Evolutionary conservation across 2,888 invertebrate genomes (phyloP).

Genomic region (Thymelicus sylvestris): DNA sequence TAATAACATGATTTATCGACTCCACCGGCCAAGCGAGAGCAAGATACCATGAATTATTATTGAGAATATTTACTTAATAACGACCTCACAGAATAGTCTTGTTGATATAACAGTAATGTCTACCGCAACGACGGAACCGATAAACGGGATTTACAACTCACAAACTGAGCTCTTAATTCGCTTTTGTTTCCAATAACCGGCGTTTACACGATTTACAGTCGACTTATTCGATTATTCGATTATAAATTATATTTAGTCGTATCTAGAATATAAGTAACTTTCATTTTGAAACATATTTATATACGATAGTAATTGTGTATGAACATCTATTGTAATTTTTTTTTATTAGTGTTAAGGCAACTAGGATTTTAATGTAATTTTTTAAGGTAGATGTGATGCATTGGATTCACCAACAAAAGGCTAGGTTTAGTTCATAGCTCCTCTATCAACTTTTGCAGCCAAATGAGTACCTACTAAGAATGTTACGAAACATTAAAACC

Average conservation of each 20-base stretch:
- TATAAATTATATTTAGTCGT: too few species aligned
- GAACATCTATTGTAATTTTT: too few species aligned
- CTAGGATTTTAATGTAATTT: too few species aligned
- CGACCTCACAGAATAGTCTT: constrained; percentile 50
- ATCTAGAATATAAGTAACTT: too few species aligned
- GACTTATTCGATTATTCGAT: not conserved
- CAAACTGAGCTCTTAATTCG: constrained; percentile 7
- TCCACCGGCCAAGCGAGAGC: constrained; percentile 38
- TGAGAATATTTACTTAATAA: constrained; percentile 53
- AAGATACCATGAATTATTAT: constrained; percentile 54
- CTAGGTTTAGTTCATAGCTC: too few species aligned
- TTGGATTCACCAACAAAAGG: too few species aligned
- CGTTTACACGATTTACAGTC: not conserved
- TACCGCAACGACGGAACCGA: constrained; percentile 18
- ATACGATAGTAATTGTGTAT: too few species aligned
- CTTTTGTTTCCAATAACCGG: constrained; percentile 1
- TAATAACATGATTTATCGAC: constrained; percentile 51
- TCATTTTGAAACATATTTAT: too few species aligned
- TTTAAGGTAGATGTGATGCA: too few species aligned
- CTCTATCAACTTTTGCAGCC: too few species aligned
- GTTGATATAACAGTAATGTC: constrained; percentile 27
- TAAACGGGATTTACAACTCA: constrained; percentile 26
- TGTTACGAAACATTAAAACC: not conserved
- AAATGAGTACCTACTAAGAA: too few species aligned
- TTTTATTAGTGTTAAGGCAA: too few species aligned